Base-by-base conservation (phyloP, 2,113 vertebrate genomes). In the Anoura caudifer region DNA sequence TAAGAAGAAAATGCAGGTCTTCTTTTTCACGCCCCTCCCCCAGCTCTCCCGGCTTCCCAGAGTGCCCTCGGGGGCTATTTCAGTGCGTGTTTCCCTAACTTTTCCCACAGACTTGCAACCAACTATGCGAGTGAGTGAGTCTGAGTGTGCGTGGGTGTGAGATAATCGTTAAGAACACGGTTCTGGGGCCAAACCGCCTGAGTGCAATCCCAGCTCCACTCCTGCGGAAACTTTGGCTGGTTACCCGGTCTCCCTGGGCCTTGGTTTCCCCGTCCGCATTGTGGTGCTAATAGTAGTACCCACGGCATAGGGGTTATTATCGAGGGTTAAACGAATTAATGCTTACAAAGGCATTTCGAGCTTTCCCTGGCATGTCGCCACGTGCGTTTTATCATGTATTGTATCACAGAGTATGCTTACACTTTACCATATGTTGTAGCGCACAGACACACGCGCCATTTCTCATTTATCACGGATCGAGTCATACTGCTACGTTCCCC, bases 131-230 rank as follows among this genome's bases (percentile, higher is more conserved):
- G 67, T 31, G 47, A 0, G 19, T 33, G 10, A 0, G 8, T 52
- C n/a, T 24, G 3, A 1, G 4, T 5, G 33, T 24, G 7, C 13
- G 15, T 2, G 2, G 1, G 6, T 20, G n/a, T 9, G 22, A 52
- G 28, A 43, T 1, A 16, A 47, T n/a, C 36, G 4, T 61, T 84
- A 63, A 22, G 45, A 80, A 26, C 8, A 13, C 13, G 20, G 17
- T 16, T 79, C 15, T 43, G 14, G 52, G 14, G 63, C 75, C n/a
- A 47, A 26, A 9, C 63, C 14, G 67, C 77, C 41, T 19, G 45
- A 24, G 4, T 17, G 24, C 75, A 20, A 36, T 28, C 73, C 26
- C 38, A 13, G 52, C 45, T 87, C 83, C 80, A 41, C 85, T 75
- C 33, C 73, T 65, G 26, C 9, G 41, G 47, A 76, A 9, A 19